A percentile compares a stretch with the other conserved stretches of the same genome.
Conservation (phyloP, 2,888 invertebrate species). For the Trissoscelio sp. region DNA sequence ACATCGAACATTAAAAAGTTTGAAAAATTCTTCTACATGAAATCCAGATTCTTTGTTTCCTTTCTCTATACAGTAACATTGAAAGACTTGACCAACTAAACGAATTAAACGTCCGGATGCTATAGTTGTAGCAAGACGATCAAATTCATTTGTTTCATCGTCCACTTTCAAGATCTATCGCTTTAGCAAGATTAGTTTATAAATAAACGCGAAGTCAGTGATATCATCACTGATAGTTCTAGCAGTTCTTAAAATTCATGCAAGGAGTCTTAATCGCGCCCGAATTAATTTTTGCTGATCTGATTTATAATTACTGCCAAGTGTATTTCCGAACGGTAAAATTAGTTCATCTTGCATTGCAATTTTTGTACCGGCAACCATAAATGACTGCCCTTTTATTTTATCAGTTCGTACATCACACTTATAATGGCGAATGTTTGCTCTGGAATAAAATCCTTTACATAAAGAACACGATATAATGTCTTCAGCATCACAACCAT, state of each 20-base stretch:
- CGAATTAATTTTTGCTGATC: constrained; percentile 19
- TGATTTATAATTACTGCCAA: constrained; percentile 8
- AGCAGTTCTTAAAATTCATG: not conserved
- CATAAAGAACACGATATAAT: not conserved
- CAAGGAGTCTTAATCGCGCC: constrained; percentile 2
- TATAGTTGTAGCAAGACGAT: constrained; percentile 6
- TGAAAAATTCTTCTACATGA: constrained; percentile 7
- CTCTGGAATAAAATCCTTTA: not conserved
- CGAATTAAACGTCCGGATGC: constrained; percentile 23
- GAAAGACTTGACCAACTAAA: constrained; percentile 1
- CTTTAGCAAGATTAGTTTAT: not conserved
- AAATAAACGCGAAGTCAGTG: not conserved
- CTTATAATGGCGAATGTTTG: not conserved
- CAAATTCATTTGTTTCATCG: constrained; percentile 4
- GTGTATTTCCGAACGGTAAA: constrained; percentile 12
- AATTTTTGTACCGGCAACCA: not conserved
- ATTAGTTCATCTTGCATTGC: not conserved
- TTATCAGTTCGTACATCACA: not conserved
- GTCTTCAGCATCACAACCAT: not conserved
- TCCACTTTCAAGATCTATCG: constrained; percentile 18
- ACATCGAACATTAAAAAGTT: constrained; percentile 16
- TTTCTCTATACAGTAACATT: constrained; percentile 6
- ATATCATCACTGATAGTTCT: not conserved
- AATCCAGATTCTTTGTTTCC: not conserved
- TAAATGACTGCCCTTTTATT: not conserved